Conservation (phyloP, 2,888 invertebrate species). For the Hemistola chrysoprasaria region DNA sequence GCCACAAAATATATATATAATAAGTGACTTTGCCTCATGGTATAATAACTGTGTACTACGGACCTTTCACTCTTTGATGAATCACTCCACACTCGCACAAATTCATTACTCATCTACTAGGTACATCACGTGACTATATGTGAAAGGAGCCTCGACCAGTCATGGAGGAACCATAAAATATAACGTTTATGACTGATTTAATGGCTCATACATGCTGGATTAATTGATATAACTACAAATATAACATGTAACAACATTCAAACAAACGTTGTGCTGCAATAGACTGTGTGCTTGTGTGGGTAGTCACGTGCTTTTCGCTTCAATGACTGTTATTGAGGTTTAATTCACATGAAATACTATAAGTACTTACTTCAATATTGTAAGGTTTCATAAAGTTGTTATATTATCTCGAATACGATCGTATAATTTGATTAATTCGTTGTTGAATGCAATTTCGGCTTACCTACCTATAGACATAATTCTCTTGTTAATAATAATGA, state of each 20-base stretch:
- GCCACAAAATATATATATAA: too few relatives aligned
- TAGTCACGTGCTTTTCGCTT: constrained; percentile 36
- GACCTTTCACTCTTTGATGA: constrained; percentile 33
- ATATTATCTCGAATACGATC: too few relatives aligned
- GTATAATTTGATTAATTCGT: too few relatives aligned
- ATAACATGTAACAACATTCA: constrained; percentile 8
- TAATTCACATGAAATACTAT: constrained; percentile 8
- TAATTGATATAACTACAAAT: constrained; percentile 7
- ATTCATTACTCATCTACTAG: constrained; percentile 13
- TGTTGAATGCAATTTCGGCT: too few relatives aligned
- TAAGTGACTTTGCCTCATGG: too few relatives aligned
- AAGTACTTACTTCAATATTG: too few relatives aligned
- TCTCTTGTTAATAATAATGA: too few relatives aligned
- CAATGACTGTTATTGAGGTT: constrained; percentile 32
- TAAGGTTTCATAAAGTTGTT: too few relatives aligned
- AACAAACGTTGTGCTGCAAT: constrained; percentile 9
- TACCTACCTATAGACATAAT: too few relatives aligned
- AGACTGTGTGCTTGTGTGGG: constrained; percentile 7
- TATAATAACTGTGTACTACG: too few relatives aligned
- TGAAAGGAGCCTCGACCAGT: constrained; percentile 40
- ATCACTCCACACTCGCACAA: constrained; percentile 9
- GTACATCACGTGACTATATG: constrained; percentile 57
- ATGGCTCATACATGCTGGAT: constrained; percentile 35
- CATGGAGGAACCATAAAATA: constrained; percentile 3
- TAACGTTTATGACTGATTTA: constrained; percentile 10